Evolutionary conservation across 2,888 invertebrate species (phyloP).

Genomic region (Apamea epomidion): DNA sequence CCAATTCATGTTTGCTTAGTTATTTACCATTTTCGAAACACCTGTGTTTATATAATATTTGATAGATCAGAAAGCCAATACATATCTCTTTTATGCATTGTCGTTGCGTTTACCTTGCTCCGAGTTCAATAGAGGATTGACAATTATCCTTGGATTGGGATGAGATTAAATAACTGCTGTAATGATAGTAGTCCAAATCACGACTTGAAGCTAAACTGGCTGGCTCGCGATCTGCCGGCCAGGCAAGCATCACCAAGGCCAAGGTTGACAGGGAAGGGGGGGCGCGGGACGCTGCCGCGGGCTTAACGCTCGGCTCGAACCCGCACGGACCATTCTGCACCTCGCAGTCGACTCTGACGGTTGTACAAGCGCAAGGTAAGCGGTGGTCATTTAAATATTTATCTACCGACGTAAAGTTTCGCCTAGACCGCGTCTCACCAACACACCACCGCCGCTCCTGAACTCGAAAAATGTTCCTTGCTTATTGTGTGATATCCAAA

Average conservation of each 20-base stretch:
- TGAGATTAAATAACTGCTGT: slow-evolving; percentile 59
- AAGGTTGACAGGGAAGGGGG: slow-evolving; percentile 88
- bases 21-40: neutral
- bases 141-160: slow-evolving; percentile 62
- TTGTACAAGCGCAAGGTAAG: slow-evolving; percentile 90
- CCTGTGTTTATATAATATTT: neutral
- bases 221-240: slow-evolving; percentile 76
- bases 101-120: slow-evolving; percentile 13
- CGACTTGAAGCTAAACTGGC: slow-evolving; percentile 70
- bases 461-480: slow-evolving; percentile 73
- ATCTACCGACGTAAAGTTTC: slow-evolving; percentile 74
- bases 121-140: slow-evolving; percentile 34
- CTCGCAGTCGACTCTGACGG: slow-evolving; percentile 90
- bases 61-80: neutral
- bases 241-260: slow-evolving; percentile 86
- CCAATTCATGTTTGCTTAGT: neutral
- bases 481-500: slow-evolving; percentile 81
- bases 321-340: slow-evolving; percentile 89
- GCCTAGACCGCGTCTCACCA: slow-evolving; percentile 67
- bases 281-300: slow-evolving; percentile 85
- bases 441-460: slow-evolving; percentile 72
- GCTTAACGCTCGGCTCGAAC: slow-evolving; percentile 89
- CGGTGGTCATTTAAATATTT: slow-evolving; percentile 82
- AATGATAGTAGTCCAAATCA: slow-evolving; percentile 70
- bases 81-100: neutral